Evolutionary conservation across 2,113 vertebrate genomes (phyloP).

Genomic region (Sialia sialis): DNA sequence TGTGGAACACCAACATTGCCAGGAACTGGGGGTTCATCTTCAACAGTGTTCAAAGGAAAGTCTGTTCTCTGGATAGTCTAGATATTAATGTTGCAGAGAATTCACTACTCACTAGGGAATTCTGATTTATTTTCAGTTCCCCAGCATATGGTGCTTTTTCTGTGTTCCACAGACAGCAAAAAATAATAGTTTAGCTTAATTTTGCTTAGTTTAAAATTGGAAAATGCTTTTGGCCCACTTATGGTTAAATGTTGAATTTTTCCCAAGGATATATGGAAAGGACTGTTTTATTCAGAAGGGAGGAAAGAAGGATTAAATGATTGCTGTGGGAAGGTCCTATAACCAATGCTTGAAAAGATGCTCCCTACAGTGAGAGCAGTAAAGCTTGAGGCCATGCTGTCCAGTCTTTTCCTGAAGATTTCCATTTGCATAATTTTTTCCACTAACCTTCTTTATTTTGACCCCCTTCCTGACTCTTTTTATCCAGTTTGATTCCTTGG

Average conservation of each 20-base stretch:
- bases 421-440: background rate
- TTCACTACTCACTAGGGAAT: background rate
- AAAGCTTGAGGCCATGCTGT: background rate
- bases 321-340: background rate
- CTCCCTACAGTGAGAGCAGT: background rate
- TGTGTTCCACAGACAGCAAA: background rate
- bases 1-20: background rate
- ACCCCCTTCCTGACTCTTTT: background rate
- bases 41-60: background rate
- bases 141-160: background rate
- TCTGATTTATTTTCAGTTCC: conserved; percentile 29
- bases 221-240: background rate
- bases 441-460: background rate
- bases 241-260: background rate
- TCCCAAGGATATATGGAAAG: background rate
- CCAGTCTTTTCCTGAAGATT: background rate
- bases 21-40: background rate
- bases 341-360: background rate
- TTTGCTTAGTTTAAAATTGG: background rate
- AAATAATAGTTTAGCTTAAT: background rate
- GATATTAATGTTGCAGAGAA: conserved; percentile 5
- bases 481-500: background rate
- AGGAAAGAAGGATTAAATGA: background rate
- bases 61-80: background rate
- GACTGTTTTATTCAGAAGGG: background rate